Evolutionary conservation across 2,797 vertebrate species (phyloP).

Genomic region (Coranthus polyacanthus): DNA sequence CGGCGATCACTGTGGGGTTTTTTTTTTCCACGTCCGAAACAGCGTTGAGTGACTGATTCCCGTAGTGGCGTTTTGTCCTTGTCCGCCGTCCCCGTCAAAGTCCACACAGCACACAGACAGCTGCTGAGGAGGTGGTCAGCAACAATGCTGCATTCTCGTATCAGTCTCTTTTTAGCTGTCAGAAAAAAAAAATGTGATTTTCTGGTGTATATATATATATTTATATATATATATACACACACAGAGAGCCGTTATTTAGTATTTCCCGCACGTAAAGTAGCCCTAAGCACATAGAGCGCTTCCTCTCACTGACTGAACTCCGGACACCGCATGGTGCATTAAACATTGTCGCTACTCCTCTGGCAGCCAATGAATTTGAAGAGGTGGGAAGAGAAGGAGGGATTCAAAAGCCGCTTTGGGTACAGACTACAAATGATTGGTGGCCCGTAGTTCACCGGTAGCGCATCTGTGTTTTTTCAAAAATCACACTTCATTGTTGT

Average conservation of each 20-base stretch:
- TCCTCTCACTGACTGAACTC: conserved; percentile 90
- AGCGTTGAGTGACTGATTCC: conserved; percentile 68
- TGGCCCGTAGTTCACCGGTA: conserved; percentile 73
- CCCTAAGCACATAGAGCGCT: conserved; percentile 68
- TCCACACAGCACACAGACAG: conserved; percentile 61
- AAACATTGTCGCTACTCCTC: conserved; percentile 95
- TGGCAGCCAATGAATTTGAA: conserved; percentile 89
- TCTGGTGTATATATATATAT: neutral
- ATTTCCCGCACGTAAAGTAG: conserved; percentile 69
- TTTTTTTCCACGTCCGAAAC: conserved; percentile 68
- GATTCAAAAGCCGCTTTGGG: conserved; percentile 68
- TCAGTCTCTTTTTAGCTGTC: conserved; percentile 45
- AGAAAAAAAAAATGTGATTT: conserved; percentile 8
- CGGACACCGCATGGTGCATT: conserved; percentile 96
- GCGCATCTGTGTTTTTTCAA: conserved; percentile 76
- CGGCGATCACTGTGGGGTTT: conserved; percentile 50
- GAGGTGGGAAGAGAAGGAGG: conserved; percentile 80
- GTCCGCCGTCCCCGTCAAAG: conserved; percentile 73
- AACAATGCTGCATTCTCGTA: conserved; percentile 49
- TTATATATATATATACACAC: conserved; percentile 15
- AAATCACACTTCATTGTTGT: conserved; percentile 78
- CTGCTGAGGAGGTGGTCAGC: conserved; percentile 61
- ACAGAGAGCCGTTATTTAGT: conserved; percentile 49
- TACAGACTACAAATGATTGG: conserved; percentile 80
- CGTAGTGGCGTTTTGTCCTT: conserved; percentile 82